Conservation (phyloP, 2,888 invertebrate genomes). For the Bedellia somnulentella region DNA sequence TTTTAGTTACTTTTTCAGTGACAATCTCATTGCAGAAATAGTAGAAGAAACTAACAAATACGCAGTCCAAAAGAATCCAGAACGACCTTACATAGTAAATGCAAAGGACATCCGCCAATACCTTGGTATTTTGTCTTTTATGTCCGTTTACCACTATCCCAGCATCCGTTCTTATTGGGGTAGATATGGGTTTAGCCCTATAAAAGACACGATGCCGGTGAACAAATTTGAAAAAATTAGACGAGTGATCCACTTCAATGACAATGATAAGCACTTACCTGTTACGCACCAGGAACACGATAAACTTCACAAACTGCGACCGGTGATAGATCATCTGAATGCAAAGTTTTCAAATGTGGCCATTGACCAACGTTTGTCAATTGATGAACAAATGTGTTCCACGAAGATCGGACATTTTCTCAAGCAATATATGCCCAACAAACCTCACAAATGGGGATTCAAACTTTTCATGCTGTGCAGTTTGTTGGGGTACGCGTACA, state of each 20-base stretch:
- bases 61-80: not conserved
- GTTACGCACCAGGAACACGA: too few species aligned
- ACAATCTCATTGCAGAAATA: not conserved
- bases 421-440: constrained; percentile 8
- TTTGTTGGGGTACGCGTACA: constrained; percentile 5
- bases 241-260: constrained; percentile 14
- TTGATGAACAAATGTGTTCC: too few species aligned
- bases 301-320: too few species aligned
- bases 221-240: constrained; percentile 16
- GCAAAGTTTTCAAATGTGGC: too few species aligned
- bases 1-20: not conserved
- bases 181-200: too few species aligned
- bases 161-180: too few species aligned
- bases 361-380: too few species aligned
- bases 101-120: too few species aligned
- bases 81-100: constrained; percentile 4
- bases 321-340: too few species aligned
- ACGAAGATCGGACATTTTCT: constrained; percentile 11
- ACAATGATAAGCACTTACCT: too few species aligned
- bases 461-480: too few species aligned
- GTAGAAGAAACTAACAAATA: not conserved
- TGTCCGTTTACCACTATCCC: constrained; percentile 14
- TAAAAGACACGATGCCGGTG: too few species aligned
- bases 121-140: constrained; percentile 14
- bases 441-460: constrained; percentile 5